phyloP scores from a whole-genome alignment of 2,888 invertebrate species.

The Rosalia funebris region DNA sequence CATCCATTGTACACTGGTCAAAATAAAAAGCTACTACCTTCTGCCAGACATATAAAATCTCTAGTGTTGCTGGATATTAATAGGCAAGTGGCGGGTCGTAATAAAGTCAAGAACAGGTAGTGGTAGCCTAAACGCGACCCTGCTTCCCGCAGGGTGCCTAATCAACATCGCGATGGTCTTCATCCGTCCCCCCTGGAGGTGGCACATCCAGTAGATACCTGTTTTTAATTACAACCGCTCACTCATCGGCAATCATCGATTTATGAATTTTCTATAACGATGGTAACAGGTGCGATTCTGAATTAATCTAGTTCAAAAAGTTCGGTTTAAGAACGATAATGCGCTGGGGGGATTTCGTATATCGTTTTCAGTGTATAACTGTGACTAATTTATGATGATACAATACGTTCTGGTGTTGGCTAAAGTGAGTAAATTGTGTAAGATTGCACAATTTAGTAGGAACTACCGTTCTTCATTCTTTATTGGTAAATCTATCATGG shows the following conservation, averaged over 20 bases:
- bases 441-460: no score
- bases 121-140: constrained; percentile 45
- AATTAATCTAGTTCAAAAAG: no score
- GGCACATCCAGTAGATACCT: constrained; percentile 13
- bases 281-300: constrained; percentile 9
- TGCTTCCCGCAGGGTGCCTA: constrained; percentile 49
- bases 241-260: constrained; percentile 12
- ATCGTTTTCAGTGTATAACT: no score
- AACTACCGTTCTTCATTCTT: no score
- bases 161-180: no score
- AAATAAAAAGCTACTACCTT: constrained; percentile 49
- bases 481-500: no score
- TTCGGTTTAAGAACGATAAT: no score
- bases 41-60: constrained; percentile 43
- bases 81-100: constrained; percentile 32
- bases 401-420: no score
- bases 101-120: constrained; percentile 36
- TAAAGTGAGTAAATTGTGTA: no score
- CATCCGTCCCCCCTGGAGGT: constrained; percentile 36
- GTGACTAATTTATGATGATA: no score
- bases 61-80: constrained; percentile 30
- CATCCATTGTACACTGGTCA: constrained; percentile 47
- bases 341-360: no score
- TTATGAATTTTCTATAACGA: constrained; percentile 3
- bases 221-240: constrained; percentile 37